Conservation (phyloP, 1,140 invertebrate species). For the Dolichoris vasculosae region DNA sequence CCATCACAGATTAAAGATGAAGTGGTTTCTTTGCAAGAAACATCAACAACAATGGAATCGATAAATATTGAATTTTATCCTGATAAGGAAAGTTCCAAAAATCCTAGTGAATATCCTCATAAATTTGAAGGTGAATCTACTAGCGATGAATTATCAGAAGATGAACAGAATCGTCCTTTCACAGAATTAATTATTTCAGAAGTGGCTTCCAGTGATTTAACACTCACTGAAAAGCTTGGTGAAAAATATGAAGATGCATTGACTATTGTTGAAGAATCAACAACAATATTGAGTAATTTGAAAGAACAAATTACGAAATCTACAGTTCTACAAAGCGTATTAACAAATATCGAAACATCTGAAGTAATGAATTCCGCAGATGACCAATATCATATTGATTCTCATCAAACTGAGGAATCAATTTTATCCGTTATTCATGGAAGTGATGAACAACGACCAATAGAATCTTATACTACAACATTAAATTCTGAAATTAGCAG, state of each 20-base stretch:
- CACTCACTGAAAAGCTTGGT: neutral
- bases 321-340: conserved; percentile 2
- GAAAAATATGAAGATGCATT: neutral
- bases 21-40: neutral
- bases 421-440: conserved; percentile 54
- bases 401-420: conserved; percentile 54
- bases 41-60: conserved; percentile 14
- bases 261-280: neutral
- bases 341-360: conserved; percentile 49
- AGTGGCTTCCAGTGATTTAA: conserved; percentile 21
- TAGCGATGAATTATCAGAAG: neutral
- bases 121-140: conserved; percentile 2
- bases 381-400: conserved; percentile 54
- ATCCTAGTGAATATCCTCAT: neutral
- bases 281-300: neutral
- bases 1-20: neutral
- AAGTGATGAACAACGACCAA: conserved; percentile 33
- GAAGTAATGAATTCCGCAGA: conserved; percentile 55
- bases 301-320: conserved; percentile 9
- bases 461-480: conserved; percentile 15
- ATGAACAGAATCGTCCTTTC: neutral
- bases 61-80: conserved; percentile 22
- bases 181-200: conserved; percentile 9
- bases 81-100: conserved; percentile 5
- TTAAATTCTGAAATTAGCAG: conserved; percentile 27